phyloP scores from a whole-genome alignment of 2,113 vertebrate genomes.

The Scomber colias region DNA sequence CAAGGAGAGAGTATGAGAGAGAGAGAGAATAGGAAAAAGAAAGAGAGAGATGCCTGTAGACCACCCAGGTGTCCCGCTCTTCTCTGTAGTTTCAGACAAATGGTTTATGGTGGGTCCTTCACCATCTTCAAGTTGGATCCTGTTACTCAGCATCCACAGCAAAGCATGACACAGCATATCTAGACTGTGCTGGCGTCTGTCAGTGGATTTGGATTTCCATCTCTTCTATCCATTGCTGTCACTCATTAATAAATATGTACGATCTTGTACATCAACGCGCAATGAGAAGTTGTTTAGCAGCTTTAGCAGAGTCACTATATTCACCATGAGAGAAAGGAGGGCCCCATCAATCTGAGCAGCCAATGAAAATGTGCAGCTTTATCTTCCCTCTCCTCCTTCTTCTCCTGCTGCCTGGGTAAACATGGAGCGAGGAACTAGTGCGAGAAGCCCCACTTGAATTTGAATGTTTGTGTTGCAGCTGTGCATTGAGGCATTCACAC shows the following conservation, averaged over 20 bases:
- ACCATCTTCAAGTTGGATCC: constrained; percentile 53
- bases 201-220: neutral
- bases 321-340: neutral
- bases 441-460: neutral
- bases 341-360: neutral
- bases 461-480: no score
- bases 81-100: constrained; percentile 59
- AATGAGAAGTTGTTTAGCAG: neutral
- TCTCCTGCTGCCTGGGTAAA: neutral
- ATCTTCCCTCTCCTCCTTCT: neutral
- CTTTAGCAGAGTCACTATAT: neutral
- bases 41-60: constrained; percentile 71
- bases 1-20: constrained; percentile 47
- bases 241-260: neutral
- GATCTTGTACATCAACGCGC: neutral
- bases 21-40: constrained; percentile 7
- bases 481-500: no score
- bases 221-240: neutral
- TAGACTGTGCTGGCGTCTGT: neutral
- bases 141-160: constrained; percentile 23
- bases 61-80: constrained; percentile 88
- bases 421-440: neutral
- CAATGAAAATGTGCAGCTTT: neutral
- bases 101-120: constrained; percentile 36
- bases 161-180: constrained; percentile 23